Percentiles rank a stretch among this genome's conserved stretches.
Evolutionary conservation across 1,140 invertebrate genomes (phyloP).

Genomic region (Orius insidiosus): DNA sequence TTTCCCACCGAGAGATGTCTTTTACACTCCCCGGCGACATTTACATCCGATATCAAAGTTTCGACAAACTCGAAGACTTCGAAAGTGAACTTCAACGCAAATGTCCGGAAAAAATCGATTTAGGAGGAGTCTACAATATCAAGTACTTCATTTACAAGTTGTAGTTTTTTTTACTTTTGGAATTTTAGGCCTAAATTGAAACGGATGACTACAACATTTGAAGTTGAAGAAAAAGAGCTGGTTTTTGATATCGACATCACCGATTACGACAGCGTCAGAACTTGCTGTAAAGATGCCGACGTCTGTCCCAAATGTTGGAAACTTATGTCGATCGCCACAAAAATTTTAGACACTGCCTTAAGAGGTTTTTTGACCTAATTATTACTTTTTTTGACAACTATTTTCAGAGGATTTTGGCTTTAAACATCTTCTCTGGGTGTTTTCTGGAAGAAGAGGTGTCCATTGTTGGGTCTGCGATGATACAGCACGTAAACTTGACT

Average conservation of each 20-base stretch:
- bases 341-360: conserved; percentile 71
- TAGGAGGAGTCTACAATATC: conserved; percentile 78
- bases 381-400: conserved; percentile 15
- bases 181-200: conserved; percentile 38
- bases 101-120: conserved; percentile 86
- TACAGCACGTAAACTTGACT: conserved; percentile 53
- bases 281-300: conserved; percentile 72
- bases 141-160: too few relatives aligned
- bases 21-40: conserved; percentile 89
- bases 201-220: conserved; percentile 32
- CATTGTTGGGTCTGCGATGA: conserved; percentile 96
- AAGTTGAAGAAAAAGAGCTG: conserved; percentile 59
- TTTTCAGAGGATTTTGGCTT: conserved; percentile 92
- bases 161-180: too few relatives aligned
- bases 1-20: conserved; percentile 81
- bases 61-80: conserved; percentile 61
- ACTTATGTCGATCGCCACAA: conserved; percentile 84
- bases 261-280: conserved; percentile 94
- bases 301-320: conserved; percentile 95
- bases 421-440: conserved; percentile 86
- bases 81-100: conserved; percentile 59
- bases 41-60: conserved; percentile 84
- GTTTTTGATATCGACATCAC: conserved; percentile 99
- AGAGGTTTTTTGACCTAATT: conserved; percentile 36
- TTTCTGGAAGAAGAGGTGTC: conserved; percentile 87